phyloP scores from a whole-genome alignment of 2,888 invertebrate genomes.

The Pycnomerus fuliginosus region DNA sequence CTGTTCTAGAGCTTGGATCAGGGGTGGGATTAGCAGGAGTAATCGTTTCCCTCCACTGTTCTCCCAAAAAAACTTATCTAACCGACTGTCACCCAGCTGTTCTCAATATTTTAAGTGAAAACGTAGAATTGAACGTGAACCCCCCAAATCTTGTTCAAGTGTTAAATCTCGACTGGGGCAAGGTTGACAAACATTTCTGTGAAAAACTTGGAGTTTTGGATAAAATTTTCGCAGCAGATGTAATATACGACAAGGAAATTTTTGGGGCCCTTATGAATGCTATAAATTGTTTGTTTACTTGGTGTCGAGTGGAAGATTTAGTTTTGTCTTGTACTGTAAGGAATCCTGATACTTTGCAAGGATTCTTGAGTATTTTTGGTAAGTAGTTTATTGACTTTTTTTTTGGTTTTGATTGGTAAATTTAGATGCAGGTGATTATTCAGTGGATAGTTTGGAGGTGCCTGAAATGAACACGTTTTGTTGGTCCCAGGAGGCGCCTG shows the following conservation, averaged over 20 bases:
- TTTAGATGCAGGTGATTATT: neutral
- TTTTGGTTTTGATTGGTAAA: neutral
- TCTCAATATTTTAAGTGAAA: constrained; percentile 61
- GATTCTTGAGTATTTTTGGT: constrained; percentile 54
- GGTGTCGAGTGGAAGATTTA: constrained; percentile 47
- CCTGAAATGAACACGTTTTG: constrained; percentile 36
- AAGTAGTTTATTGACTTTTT: constrained; percentile 12
- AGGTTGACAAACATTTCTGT: constrained; percentile 46
- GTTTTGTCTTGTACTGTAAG: constrained; percentile 63
- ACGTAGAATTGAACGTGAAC: constrained; percentile 62
- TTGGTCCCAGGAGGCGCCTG: constrained; percentile 37
- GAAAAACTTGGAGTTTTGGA: constrained; percentile 47
- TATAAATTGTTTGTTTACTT: constrained; percentile 51
- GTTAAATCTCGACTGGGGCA: constrained; percentile 56
- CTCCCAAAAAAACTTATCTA: constrained; percentile 59
- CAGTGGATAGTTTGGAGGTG: constrained; percentile 16
- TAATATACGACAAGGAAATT: constrained; percentile 60
- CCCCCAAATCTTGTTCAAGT: constrained; percentile 33
- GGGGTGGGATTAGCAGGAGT: constrained; percentile 76
- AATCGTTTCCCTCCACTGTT: constrained; percentile 58
- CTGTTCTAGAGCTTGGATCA: constrained; percentile 72
- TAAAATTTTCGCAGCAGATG: constrained; percentile 61
- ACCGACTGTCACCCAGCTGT: constrained; percentile 72
- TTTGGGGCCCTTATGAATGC: constrained; percentile 55
- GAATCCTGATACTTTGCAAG: constrained; percentile 62